phyloP scores from a whole-genome alignment of 2,113 vertebrate species.

The Cebus imitator region DNA sequence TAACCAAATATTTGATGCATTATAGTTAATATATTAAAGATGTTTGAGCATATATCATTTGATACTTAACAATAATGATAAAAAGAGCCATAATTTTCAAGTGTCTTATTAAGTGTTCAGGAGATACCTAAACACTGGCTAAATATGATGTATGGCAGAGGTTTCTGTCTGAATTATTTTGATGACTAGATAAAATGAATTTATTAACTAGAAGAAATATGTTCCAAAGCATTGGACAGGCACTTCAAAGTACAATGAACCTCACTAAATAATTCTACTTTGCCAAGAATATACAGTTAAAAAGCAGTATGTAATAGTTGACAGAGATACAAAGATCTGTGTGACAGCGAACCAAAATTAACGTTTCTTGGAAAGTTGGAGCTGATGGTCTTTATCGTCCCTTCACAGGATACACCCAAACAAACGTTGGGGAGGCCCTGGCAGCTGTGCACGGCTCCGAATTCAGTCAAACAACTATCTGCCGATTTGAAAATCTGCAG shows the following conservation, averaged over 20 bases:
- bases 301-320: background rate
- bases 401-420: slow-evolving; percentile 95
- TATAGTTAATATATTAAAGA: background rate
- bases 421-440: slow-evolving; percentile 97
- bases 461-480: slow-evolving; percentile 99
- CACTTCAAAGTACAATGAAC: background rate
- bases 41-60: background rate
- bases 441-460: slow-evolving; percentile 97
- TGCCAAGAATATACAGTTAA: background rate
- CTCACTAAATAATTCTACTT: background rate
- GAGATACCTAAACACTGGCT: background rate
- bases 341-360: background rate
- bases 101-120: background rate
- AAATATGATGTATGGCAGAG: background rate
- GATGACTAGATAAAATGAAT: background rate
- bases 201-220: background rate
- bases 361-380: background rate
- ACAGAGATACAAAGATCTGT: background rate
- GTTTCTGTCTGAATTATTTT: background rate
- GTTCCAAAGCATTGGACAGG: background rate
- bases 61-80: background rate
- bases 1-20: background rate
- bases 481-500: slow-evolving; percentile 98
- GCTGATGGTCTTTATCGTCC: background rate
- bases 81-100: background rate